phyloP scores from a whole-genome alignment of 92 coral and sea anemone genomes.

The Umimayanthus kanabou region DNA sequence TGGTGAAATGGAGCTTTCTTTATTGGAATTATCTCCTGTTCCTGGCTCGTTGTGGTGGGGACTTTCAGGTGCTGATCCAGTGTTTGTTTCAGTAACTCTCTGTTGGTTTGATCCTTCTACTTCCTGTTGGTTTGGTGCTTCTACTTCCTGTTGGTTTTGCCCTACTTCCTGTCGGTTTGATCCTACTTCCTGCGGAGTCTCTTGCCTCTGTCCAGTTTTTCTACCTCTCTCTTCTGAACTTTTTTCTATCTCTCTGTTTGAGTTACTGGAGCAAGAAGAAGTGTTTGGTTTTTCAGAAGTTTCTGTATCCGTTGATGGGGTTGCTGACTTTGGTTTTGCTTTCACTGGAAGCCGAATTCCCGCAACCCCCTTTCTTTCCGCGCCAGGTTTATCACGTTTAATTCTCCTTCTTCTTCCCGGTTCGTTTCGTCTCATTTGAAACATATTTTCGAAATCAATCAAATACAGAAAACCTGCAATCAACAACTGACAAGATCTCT shows the following conservation, averaged over 20 bases:
- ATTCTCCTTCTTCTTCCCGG: conserved; percentile 94
- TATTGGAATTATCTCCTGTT: neutral
- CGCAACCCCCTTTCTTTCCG: conserved; percentile 94
- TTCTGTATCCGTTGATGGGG: conserved; percentile 4
- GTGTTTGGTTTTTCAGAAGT: conserved; percentile 12
- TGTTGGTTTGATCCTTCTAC: neutral
- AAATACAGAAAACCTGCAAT: conserved; percentile 96
- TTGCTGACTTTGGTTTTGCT: conserved; percentile 19
- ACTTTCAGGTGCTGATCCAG: neutral
- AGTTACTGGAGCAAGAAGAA: neutral
- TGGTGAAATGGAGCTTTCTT: neutral
- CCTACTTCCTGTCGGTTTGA: neutral
- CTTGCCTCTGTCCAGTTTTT: neutral
- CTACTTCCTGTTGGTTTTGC: neutral
- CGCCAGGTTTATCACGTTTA: conserved; percentile 88
- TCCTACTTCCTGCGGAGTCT: neutral
- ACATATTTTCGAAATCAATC: conserved; percentile 97
- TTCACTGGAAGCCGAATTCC: conserved; percentile 64
- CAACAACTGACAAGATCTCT: conserved; percentile 89
- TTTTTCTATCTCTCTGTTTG: neutral
- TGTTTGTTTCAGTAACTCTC: neutral
- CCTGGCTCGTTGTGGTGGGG: neutral
- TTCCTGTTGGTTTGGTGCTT: neutral
- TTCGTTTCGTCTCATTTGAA: conserved; percentile 95
- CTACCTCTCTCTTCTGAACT: neutral